Evolutionary conservation across 2,797 vertebrate species (phyloP).

Genomic region (Aldrovandia affinis): DNA sequence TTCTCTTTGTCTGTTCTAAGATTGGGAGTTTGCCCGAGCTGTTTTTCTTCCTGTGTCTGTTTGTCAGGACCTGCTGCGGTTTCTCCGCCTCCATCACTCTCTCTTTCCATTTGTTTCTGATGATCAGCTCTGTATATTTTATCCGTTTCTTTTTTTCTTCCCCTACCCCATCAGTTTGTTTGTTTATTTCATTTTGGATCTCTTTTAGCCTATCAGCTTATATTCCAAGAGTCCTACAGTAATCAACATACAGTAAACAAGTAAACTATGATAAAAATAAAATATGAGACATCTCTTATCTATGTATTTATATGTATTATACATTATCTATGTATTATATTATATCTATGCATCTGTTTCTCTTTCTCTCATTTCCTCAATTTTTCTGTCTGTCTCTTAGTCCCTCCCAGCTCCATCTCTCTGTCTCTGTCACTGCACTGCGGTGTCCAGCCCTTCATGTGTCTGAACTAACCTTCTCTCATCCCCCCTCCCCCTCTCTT

Average conservation of each 20-base stretch:
- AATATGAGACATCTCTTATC: too few relatives aligned
- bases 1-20: neutral
- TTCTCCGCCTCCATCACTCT: constrained; percentile 43
- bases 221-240: too few relatives aligned
- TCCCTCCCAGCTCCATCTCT: constrained; percentile 7
- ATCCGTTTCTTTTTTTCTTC: neutral
- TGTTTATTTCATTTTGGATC: neutral
- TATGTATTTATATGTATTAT: too few relatives aligned
- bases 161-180: neutral
- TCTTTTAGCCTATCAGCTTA: too few relatives aligned
- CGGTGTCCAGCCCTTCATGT: neutral
- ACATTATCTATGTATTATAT: too few relatives aligned
- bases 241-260: too few relatives aligned
- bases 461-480: constrained; percentile 46
- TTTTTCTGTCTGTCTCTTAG: constrained; percentile 48
- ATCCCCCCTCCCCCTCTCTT: neutral
- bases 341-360: too few relatives aligned
- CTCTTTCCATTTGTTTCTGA: constrained; percentile 57
- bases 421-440: neutral
- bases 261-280: too few relatives aligned
- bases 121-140: constrained; percentile 54
- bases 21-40: neutral
- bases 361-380: constrained; percentile 20
- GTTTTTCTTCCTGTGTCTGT: constrained; percentile 12
- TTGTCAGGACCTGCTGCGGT: constrained; percentile 19